Evolutionary conservation across 2,797 vertebrate species (phyloP).

Genomic region (Hephaestus fuliginosus): DNA sequence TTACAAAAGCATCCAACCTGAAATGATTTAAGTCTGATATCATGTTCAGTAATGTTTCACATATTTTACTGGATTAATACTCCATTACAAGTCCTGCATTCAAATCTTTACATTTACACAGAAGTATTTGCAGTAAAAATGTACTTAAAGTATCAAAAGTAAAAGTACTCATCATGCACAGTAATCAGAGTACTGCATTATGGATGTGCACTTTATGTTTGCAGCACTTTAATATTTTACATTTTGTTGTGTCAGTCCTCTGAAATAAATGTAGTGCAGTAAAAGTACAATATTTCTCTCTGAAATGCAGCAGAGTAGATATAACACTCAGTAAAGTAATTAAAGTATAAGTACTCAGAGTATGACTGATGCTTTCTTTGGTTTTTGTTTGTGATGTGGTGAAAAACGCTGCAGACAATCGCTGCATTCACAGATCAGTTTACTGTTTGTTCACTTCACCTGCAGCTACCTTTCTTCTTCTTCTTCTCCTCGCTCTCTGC

Average conservation of each 20-base stretch:
- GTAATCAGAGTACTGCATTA: too few relatives aligned
- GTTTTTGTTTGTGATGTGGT: not conserved
- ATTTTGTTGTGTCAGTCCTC: too few relatives aligned
- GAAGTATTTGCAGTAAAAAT: too few relatives aligned
- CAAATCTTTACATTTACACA: too few relatives aligned
- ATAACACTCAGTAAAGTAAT: not conserved
- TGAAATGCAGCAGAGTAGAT: not conserved
- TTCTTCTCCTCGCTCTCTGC: not conserved
- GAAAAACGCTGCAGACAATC: not conserved
- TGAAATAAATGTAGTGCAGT: too few relatives aligned
- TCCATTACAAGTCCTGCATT: too few relatives aligned
- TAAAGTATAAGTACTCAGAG: not conserved
- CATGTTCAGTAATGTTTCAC: too few relatives aligned
- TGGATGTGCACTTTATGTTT: too few relatives aligned
- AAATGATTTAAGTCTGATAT: too few relatives aligned
- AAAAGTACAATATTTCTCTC: not conserved
- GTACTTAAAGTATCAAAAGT: not conserved
- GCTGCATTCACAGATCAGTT: conserved; percentile 30
- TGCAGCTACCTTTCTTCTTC: not conserved
- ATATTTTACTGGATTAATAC: too few relatives aligned
- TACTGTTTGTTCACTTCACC: not conserved
- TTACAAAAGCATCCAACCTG: too few relatives aligned
- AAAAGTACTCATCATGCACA: not conserved
- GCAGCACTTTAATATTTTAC: too few relatives aligned
- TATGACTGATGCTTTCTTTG: not conserved